Percentiles rank a stretch among this genome's conserved stretches.
Evolutionary conservation across 92 coral and sea anemone genomes (phyloP).

Genomic region (Actinernus sp.): DNA sequence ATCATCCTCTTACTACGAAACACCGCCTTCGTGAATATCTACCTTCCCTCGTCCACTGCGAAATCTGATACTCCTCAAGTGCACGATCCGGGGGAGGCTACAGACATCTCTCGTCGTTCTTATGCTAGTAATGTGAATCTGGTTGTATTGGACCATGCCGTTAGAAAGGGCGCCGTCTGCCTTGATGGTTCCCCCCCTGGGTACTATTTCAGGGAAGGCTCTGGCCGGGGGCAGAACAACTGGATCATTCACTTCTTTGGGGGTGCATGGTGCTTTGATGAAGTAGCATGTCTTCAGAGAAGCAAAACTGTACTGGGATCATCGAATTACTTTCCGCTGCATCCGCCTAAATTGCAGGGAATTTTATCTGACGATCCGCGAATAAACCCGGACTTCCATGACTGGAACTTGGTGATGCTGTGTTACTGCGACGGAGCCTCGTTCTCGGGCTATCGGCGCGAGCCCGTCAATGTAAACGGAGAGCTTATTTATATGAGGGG

Average conservation of each 20-base stretch:
- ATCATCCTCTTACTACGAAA: slow-evolving; percentile 79
- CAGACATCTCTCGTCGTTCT: slow-evolving; percentile 2
- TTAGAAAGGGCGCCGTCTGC: slow-evolving; percentile 79
- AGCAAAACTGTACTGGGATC: slow-evolving; percentile 86
- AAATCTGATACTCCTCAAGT: slow-evolving; percentile 8
- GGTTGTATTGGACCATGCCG: slow-evolving; percentile 60
- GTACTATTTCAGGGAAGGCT: slow-evolving; percentile 76
- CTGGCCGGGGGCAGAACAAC: slow-evolving; percentile 65
- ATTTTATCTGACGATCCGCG: slow-evolving; percentile 69
- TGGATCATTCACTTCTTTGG: slow-evolving; percentile 93
- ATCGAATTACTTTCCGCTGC: slow-evolving; percentile 67
- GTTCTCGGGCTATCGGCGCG: slow-evolving; percentile 78
- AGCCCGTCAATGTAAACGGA: slow-evolving; percentile 77
- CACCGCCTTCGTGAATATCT: slow-evolving; percentile 85
- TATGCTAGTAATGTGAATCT: slow-evolving; percentile 54
- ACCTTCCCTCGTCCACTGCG: slow-evolving; percentile 40
- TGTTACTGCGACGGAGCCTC: slow-evolving; percentile 93
- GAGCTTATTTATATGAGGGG: slow-evolving; percentile 78
- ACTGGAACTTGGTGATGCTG: slow-evolving; percentile 82
- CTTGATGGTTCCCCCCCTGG: slow-evolving; percentile 93
- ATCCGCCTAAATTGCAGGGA: slow-evolving; percentile 86
- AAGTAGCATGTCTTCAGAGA: slow-evolving; percentile 80
- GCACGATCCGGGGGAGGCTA: neutral
- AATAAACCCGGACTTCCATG: slow-evolving; percentile 78
- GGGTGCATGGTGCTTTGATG: slow-evolving; percentile 95